Conservation (phyloP, 2,113 vertebrate species). For the Setophaga petechia region DNA sequence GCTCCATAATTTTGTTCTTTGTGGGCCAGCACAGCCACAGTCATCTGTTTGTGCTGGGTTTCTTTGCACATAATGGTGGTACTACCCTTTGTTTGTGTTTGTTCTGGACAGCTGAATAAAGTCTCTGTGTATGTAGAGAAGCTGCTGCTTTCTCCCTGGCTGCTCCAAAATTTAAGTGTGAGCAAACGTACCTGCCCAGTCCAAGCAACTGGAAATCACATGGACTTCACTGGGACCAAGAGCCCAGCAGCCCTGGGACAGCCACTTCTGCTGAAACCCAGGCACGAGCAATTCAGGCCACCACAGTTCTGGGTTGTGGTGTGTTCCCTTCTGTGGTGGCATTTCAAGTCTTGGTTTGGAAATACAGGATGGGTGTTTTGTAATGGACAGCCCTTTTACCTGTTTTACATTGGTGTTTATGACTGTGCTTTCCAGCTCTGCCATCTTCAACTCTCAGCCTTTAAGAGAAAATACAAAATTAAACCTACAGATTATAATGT, state of each 20-base stretch:
- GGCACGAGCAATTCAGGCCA: neutral
- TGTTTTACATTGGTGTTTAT: constrained; percentile 59
- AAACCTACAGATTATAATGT: neutral
- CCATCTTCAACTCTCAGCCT: constrained; percentile 36
- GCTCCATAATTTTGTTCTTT: neutral
- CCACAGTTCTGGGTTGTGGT: neutral
- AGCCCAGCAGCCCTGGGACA: neutral
- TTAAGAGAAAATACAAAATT: neutral
- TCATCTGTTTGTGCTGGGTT: neutral
- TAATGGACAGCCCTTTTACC: constrained; percentile 37
- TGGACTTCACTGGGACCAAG: neutral
- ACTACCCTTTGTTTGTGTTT: neutral
- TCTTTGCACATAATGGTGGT: neutral
- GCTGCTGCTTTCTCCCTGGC: neutral
- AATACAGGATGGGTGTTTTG: neutral
- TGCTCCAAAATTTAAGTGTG: neutral
- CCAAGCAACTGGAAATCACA: neutral
- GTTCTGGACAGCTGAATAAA: neutral
- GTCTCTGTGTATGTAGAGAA: neutral
- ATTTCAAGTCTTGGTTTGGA: constrained; percentile 11
- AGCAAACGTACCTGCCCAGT: neutral
- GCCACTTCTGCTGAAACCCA: neutral
- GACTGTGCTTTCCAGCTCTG: constrained; percentile 40
- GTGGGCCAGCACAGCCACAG: neutral
- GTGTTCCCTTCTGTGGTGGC: neutral